Evolutionary conservation across 2,113 vertebrate species (phyloP).

Genomic region (Columba livia): DNA sequence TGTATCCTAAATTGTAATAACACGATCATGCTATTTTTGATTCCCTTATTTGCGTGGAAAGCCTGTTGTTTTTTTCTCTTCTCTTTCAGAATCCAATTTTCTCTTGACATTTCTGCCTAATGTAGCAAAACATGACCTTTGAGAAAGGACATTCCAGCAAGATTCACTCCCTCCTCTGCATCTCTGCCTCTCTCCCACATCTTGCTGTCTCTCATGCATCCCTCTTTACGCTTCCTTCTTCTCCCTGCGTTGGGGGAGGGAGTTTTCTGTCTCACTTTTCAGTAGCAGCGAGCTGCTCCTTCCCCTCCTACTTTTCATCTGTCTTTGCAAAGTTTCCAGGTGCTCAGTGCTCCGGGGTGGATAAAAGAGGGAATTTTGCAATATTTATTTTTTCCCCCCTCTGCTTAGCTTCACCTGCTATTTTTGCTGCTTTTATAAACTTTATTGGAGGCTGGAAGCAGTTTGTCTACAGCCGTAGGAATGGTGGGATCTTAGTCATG

Average conservation of each 20-base stretch:
- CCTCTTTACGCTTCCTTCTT: background rate
- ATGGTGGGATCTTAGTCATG: background rate
- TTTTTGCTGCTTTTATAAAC: constrained; percentile 5
- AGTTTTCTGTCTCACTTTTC: constrained; percentile 38
- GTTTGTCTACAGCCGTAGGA: background rate
- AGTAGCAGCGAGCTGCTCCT: constrained; percentile 10
- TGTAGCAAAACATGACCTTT: constrained; percentile 91
- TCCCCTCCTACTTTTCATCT: constrained; percentile 63
- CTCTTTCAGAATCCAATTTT: constrained; percentile 87
- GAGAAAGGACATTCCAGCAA: constrained; percentile 78
- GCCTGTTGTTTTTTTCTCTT: constrained; percentile 81
- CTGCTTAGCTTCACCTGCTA: background rate
- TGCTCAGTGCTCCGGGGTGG: background rate
- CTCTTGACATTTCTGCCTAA: constrained; percentile 89
- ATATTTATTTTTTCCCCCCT: background rate
- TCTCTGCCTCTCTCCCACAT: constrained; percentile 62
- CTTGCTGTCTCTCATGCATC: constrained; percentile 57
- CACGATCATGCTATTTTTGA: constrained; percentile 76
- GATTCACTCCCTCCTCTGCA: constrained; percentile 67
- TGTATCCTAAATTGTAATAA: constrained; percentile 64
- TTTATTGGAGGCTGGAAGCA: background rate
- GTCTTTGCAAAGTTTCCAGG: constrained; percentile 44
- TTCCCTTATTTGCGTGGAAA: constrained; percentile 85
- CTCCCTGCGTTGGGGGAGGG: background rate
- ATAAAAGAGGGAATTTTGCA: background rate